Conservation (phyloP, 2,888 invertebrate genomes). For the Anthophora plumipes region DNA sequence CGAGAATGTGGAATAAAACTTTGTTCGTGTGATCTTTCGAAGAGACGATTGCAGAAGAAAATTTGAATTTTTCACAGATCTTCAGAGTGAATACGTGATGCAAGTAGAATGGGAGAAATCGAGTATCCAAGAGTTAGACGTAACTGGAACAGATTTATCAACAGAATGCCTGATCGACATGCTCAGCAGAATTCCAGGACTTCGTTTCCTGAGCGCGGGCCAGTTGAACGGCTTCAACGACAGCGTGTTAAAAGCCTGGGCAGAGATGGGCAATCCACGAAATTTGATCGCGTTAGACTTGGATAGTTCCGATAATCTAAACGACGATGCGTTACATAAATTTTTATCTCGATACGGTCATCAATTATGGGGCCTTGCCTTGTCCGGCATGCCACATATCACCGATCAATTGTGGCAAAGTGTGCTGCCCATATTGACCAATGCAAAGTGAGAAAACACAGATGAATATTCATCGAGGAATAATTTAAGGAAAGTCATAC, state of each 20-base stretch:
- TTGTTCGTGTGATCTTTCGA: too few relatives aligned
- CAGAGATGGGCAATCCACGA: slow-evolving; percentile 92
- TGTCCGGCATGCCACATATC: slow-evolving; percentile 98
- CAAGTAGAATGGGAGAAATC: slow-evolving; percentile 99
- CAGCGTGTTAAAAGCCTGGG: slow-evolving; percentile 95
- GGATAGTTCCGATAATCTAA: slow-evolving; percentile 97
- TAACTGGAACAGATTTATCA: slow-evolving; percentile 98
- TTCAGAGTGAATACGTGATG: slow-evolving; percentile 96
- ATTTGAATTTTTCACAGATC: slow-evolving; percentile 86
- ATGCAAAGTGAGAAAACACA: slow-evolving; percentile 93
- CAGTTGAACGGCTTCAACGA: slow-evolving; percentile 99
- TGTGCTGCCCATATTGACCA: slow-evolving; percentile 95
- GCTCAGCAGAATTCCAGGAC: slow-evolving; percentile 93
- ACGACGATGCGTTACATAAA: slow-evolving; percentile 96
- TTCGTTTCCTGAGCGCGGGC: slow-evolving; percentile 96
- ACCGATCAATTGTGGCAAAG: slow-evolving; percentile 99
- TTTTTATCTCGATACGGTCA: slow-evolving; percentile 96
- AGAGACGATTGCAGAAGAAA: background rate
- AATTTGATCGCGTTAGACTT: slow-evolving; percentile 94
- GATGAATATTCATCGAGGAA: too few relatives aligned
- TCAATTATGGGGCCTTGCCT: slow-evolving; percentile 94
- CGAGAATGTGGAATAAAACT: too few relatives aligned
- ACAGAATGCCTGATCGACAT: slow-evolving; percentile 97
- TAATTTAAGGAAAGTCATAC: too few relatives aligned
- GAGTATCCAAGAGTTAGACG: slow-evolving; percentile 96